Percentiles rank a stretch among this genome's conserved stretches.
These are phyloP conservation scores for Drosophila yakuba DNA, from an alignment of 1,140 invertebrate genomes.

Conservation along the genomic window DNA sequence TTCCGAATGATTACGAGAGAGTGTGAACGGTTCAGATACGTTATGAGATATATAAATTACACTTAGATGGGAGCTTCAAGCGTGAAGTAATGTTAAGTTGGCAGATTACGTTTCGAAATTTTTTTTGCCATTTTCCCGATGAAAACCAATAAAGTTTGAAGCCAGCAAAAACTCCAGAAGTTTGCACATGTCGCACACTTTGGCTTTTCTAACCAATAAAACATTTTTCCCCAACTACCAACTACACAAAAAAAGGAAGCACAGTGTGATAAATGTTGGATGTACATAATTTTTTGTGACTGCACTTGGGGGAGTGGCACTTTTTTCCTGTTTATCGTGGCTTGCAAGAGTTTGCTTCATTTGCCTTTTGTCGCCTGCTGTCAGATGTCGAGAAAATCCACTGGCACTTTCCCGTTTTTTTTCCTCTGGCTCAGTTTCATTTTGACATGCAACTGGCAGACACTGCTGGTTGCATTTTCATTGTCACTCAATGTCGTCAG, in stretches of 20 bases:
- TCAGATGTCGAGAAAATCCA: conserved; percentile 56
- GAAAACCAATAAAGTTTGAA: conserved; percentile 42
- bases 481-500: conserved; percentile 51
- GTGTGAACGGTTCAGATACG: conserved; percentile 7
- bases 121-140: conserved; percentile 18
- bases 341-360: conserved; percentile 49
- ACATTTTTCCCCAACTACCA: neutral
- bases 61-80: neutral
- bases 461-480: conserved; percentile 46
- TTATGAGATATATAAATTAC: conserved; percentile 13
- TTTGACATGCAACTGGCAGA: conserved; percentile 69
- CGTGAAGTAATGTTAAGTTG: conserved; percentile 48
- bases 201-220: conserved; percentile 17
- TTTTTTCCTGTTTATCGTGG: conserved; percentile 10
- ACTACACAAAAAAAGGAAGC: conserved; percentile 3
- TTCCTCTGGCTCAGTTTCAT: conserved; percentile 12
- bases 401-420: conserved; percentile 33
- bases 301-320: conserved; percentile 1
- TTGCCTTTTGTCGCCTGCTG: conserved; percentile 49
- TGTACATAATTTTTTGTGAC: conserved; percentile 42
- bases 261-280: conserved; percentile 62
- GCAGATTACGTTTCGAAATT: conserved; percentile 30
- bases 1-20: conserved; percentile 23
- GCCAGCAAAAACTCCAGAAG: conserved; percentile 24
- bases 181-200: conserved; percentile 48